These are phyloP conservation scores for Ridgeia piscesae DNA, from an alignment of 1,140 invertebrate genomes.

Conservation along the genomic window DNA sequence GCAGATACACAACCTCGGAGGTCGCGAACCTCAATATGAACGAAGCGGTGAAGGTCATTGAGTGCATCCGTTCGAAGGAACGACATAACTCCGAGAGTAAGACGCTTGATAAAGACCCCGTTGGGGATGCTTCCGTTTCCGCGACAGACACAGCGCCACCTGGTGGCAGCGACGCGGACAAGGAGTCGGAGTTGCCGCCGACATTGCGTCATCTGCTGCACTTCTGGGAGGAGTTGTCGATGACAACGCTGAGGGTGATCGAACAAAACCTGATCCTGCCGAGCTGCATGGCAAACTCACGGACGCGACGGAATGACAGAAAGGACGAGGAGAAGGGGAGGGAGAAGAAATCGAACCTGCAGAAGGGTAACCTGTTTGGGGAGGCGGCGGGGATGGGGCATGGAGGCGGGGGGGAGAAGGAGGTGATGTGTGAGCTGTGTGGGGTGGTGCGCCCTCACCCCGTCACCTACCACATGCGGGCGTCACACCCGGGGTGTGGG, in stretches of 20 bases:
- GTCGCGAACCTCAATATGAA: constrained; percentile 18
- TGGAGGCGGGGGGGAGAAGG: constrained; percentile 55
- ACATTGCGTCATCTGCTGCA: constrained; percentile 72
- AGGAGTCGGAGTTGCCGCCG: constrained; percentile 73
- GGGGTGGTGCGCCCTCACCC: constrained; percentile 73
- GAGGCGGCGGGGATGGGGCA: constrained; percentile 42
- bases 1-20: not conserved
- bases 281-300: constrained; percentile 51
- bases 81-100: not conserved
- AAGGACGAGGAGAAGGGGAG: constrained; percentile 55
- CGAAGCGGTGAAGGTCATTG: constrained; percentile 8
- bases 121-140: not conserved
- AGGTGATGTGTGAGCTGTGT: constrained; percentile 84
- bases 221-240: constrained; percentile 86
- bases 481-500: constrained; percentile 86
- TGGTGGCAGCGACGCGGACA: constrained; percentile 13
- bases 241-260: constrained; percentile 66
- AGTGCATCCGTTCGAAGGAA: not conserved
- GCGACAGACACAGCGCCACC: not conserved
- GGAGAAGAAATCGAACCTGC: constrained; percentile 53
- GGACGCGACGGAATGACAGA: constrained; percentile 59
- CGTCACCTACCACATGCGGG: constrained; percentile 88
- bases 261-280: constrained; percentile 63
- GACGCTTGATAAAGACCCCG: not conserved
- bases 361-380: constrained; percentile 53